phyloP scores from a whole-genome alignment of 2,888 invertebrate genomes.

The Leptura quadrifasciata region DNA sequence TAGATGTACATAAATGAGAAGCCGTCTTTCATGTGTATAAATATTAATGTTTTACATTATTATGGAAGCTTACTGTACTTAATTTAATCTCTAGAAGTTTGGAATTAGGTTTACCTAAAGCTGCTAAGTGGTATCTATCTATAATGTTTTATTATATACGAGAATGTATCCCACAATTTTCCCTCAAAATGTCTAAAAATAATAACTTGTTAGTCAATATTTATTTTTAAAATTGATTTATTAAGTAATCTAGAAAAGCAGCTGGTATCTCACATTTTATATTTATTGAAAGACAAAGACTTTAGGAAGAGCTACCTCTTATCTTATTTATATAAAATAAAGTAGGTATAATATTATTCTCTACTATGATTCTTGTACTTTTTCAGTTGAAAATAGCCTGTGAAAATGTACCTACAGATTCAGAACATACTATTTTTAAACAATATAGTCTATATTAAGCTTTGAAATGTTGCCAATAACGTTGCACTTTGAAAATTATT shows the following conservation, averaged over 20 bases:
- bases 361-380: background rate
- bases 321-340: background rate
- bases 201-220: background rate
- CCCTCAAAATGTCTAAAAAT: background rate
- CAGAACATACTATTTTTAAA: slow-evolving; percentile 57
- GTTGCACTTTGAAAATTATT: slow-evolving; percentile 61
- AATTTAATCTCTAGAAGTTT: background rate
- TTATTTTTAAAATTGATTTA: slow-evolving; percentile 7
- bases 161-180: background rate
- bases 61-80: background rate
- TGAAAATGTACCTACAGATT: slow-evolving; percentile 12
- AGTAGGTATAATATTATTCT: background rate
- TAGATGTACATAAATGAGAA: slow-evolving; percentile 9
- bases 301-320: background rate
- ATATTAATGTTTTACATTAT: background rate
- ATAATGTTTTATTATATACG: background rate
- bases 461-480: slow-evolving; percentile 64
- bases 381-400: background rate
- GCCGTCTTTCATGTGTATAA: background rate
- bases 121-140: background rate
- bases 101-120: background rate
- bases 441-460: slow-evolving; percentile 59
- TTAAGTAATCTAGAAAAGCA: background rate
- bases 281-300: background rate
- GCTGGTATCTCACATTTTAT: background rate